Base-by-base conservation (phyloP, 2,888 invertebrate species). In the Rhodophaea formosa region DNA sequence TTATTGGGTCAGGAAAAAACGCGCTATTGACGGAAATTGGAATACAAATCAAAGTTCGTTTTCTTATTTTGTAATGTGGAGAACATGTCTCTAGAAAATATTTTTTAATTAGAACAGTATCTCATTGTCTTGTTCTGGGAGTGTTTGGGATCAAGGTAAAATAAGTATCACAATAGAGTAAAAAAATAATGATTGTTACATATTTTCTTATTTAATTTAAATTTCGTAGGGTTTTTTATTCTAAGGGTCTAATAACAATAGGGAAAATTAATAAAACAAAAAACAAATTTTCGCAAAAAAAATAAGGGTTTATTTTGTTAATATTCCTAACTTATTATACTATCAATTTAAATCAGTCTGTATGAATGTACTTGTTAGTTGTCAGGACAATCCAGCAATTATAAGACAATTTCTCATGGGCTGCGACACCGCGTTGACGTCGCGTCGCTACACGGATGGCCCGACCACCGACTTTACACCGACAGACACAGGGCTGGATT, bases 321-420 rank as follows among this genome's bases (percentile, higher is more conserved):
- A n/a, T n/a, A n/a, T n/a, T n/a, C n/a, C n/a, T n/a, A n/a, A n/a
- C n/a, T n/a, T n/a, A n/a, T n/a, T n/a, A n/a, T n/a, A n/a, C n/a
- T n/a, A n/a, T n/a, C n/a, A n/a, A 12, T 39, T n/a, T 39, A n/a
- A n/a, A 39, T 39, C 39, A 39, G 39, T 3, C 8, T 39, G n/a
- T n/a, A n/a, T n/a, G 39, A 39, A 39, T 39, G 39, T n/a, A 39
- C 39, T n/a, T 39, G 12, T 39, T 12, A 39, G n/a, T 39, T 14
- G 59, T 65, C 67, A 68, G 68, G 63, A 70, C 64, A 66, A 67
- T 65, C 66, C 64, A 60, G 59, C 76, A 84, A 86, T 87, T 84
- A 84, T 83, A 74, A 75, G 71, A 77, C 79, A 84, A 86, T 81
- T 78, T 82, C 79, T 85, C 83, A 82, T 62, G 65, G 69, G 76